Conservation (phyloP, 92 coral and sea anemone genomes). For the Diadumene lineata region DNA sequence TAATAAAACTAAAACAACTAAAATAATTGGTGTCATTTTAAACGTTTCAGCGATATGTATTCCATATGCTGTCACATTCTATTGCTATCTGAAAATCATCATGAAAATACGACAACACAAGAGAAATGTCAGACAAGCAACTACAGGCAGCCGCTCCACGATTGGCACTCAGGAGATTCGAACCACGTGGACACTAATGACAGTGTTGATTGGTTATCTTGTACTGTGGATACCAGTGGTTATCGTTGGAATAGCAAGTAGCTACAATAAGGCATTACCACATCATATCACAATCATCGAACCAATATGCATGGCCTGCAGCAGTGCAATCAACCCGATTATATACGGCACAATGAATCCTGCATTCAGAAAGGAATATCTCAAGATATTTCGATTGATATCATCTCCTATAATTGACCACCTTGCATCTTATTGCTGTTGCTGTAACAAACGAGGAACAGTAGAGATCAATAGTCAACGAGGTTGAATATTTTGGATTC, state of each 20-base stretch:
- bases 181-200: conserved; percentile 33
- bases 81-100: conserved; percentile 18
- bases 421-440: no score
- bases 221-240: conserved; percentile 11
- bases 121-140: not conserved
- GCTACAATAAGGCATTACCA: not conserved
- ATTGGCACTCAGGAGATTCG: conserved; percentile 23
- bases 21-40: not conserved
- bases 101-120: conserved; percentile 41
- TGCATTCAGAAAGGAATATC: conserved; percentile 6
- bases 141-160: not conserved
- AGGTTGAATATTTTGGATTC: no score
- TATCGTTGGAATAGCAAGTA: not conserved
- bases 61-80: not conserved
- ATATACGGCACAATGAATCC: conserved; percentile 20
- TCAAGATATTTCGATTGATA: not conserved
- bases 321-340: conserved; percentile 27
- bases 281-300: conserved; percentile 7
- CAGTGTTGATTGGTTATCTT: conserved; percentile 24
- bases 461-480: no score
- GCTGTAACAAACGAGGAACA: no score
- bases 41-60: not conserved
- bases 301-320: not conserved
- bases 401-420: no score
- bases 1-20: not conserved